These are phyloP conservation scores for Percopsis omiscomaycus DNA, from an alignment of 2,797 vertebrate genomes.

Conservation along the genomic window DNA sequence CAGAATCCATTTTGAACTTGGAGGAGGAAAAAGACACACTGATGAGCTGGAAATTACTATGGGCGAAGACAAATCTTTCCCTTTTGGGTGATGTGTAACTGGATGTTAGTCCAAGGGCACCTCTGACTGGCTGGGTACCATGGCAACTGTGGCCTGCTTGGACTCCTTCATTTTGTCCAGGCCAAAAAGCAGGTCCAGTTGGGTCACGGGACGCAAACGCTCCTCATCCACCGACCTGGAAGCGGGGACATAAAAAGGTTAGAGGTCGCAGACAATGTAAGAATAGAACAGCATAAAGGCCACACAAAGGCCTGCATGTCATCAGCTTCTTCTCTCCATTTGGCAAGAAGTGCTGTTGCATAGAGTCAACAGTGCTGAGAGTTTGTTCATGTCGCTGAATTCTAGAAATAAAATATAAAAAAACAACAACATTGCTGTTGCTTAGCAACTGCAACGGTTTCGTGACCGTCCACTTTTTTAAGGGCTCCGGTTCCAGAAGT, in stretches of 20 bases:
- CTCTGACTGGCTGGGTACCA: constrained; percentile 51
- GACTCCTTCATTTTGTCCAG: constrained; percentile 84
- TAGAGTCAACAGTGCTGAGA: constrained; percentile 1
- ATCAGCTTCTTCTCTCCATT: background rate
- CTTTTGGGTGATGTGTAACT: background rate
- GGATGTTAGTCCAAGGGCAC: constrained; percentile 72
- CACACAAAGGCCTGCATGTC: background rate
- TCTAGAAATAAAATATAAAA: constrained; percentile 21
- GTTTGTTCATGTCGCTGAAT: constrained; percentile 19
- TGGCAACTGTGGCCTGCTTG: constrained; percentile 63
- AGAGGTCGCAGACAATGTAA: background rate
- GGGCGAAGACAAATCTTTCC: background rate
- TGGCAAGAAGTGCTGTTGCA: constrained; percentile 14
- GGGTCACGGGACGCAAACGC: constrained; percentile 76
- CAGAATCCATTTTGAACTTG: constrained; percentile 7
- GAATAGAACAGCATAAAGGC: background rate
- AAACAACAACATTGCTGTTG: constrained; percentile 22
- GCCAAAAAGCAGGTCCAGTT: constrained; percentile 81
- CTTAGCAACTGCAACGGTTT: too few species aligned
- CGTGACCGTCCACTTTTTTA: too few species aligned
- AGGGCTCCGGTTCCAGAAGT: too few species aligned
- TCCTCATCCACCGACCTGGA: constrained; percentile 68
- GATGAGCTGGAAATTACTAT: background rate
- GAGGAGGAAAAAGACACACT: background rate
- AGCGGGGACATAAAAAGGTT: constrained; percentile 1